phyloP scores from a whole-genome alignment of 2,113 vertebrate species.

The Laticauda laticaudata region DNA sequence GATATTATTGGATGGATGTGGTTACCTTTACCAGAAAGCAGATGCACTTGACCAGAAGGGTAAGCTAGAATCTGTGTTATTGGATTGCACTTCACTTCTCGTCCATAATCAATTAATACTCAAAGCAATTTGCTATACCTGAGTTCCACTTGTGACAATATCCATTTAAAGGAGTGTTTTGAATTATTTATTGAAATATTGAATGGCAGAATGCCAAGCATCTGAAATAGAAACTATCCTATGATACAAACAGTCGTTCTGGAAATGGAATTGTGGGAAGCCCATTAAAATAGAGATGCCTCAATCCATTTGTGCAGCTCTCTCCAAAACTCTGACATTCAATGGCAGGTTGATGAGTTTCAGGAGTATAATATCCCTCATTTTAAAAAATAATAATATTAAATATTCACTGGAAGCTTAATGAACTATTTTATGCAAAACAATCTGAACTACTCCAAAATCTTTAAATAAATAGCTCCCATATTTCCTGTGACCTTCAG shows the following conservation, averaged over 20 bases:
- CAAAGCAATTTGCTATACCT: conserved; percentile 29
- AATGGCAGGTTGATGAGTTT: background rate
- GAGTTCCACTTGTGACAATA: conserved; percentile 15
- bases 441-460: background rate
- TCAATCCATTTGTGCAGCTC: background rate
- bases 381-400: too few relatives aligned
- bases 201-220: conserved; percentile 25
- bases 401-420: background rate
- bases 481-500: background rate
- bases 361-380: background rate
- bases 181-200: conserved; percentile 44
- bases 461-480: background rate
- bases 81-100: conserved; percentile 6
- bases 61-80: conserved; percentile 2
- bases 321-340: background rate
- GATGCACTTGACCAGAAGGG: conserved; percentile 19
- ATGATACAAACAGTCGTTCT: conserved; percentile 18
- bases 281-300: background rate
- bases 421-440: background rate
- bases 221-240: conserved; percentile 20
- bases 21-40: conserved; percentile 34
- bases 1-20: conserved; percentile 10
- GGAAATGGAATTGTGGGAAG: background rate
- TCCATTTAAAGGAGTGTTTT: conserved; percentile 25
- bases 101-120: conserved; percentile 29